Base-by-base conservation (phyloP, 2,888 invertebrate species). In the Dromius quadrimaculatus region DNA sequence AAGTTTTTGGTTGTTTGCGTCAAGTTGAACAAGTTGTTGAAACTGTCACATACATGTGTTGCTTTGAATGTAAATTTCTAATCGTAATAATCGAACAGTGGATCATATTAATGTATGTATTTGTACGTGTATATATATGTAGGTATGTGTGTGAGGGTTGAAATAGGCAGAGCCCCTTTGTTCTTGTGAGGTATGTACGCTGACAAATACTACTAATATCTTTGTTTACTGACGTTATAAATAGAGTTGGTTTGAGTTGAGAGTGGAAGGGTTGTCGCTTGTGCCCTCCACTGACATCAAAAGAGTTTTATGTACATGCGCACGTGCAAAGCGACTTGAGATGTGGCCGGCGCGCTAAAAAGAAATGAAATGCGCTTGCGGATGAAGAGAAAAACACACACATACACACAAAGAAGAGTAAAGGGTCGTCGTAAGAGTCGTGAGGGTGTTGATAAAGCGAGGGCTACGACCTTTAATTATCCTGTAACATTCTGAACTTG, bases 401-500 rank as follows among this genome's bases (percentile, higher is more conserved):
- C 50, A 6, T 6, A 32, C 32, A 5, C 32, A 32, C 32, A 32
- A 28, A 28, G 32, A 28, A 57, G 57, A 9, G 28, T 15, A 19
- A 2, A 17, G 17, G 43, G 8, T 17, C 43, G 32, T 32, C 9
- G 32, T 32, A 32, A 9, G 15, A 11, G 28, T 4, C 11, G 47
- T n/a, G 13, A 22, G 54, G 11, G 54, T 15, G 23, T 13, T 61
- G 68, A 69, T 59, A 59, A 69, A 69, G 28, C 59, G 41, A 61
- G 68, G 68, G 59, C 68, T 45, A 61, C 68, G 68, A 69, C 68
- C 68, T 69, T 69, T 69, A 69, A 69, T 69, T 69, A 69, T 69
- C 68, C 68, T 61, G 50, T 66, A 57, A 57, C 57, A 69, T 69
- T 69, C 68, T 69, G 54, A 66, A 66, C 47, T 76, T 74, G 74